Evolutionary conservation across 2,797 vertebrate species (phyloP), one percentile per base, ranked within the genome.

Genomic region (Rousettus madagascariensis): DNA sequence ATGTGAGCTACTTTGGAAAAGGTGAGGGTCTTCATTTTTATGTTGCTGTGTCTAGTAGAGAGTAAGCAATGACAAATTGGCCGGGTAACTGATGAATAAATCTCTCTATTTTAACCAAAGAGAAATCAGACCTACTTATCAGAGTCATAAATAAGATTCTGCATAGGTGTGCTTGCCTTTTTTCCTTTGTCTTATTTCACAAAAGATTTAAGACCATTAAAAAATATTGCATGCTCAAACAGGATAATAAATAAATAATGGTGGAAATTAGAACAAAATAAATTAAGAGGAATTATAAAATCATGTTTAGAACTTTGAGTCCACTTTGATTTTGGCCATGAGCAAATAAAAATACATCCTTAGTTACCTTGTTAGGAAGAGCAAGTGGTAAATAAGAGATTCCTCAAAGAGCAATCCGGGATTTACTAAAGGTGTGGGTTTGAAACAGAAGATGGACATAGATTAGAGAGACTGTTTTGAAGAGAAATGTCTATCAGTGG

Each of bases 391-490:
- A 36, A 72, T n/a, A 26, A 86, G 57, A 75, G 7, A 55, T 49
- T 66, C 30, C 65, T 88, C 59, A 84, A 77, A 78, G 66, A 80
- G 6, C 24, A 92, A 51, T 79, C 55, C 87, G 24, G 59, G 20
- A 63, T 69, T 83, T 94, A 49, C 22, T 53, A 19, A 94, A 86
- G 30, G 28, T 86, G 12, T 68, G 68, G 20, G 28, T 33, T 90
- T 96, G 86, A 83, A 92, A 86, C 77, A 69, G 26, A 80, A 91
- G 16, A 41, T 33, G 4, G 26, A 57, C 22, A 75, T 30, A 94
- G 88, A 96, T 84, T 72, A 78, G 55, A 63, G 43, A 51, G 36
- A 82, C 26, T 90, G 86, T 74, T 95, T 94, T 95, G 51, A 87
- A 91, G 33, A 8, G 49, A 78, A 90, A 28, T 77, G 15, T 46